Conservation (phyloP, 2,113 vertebrate species). For the Nycticorax nycticorax region DNA sequence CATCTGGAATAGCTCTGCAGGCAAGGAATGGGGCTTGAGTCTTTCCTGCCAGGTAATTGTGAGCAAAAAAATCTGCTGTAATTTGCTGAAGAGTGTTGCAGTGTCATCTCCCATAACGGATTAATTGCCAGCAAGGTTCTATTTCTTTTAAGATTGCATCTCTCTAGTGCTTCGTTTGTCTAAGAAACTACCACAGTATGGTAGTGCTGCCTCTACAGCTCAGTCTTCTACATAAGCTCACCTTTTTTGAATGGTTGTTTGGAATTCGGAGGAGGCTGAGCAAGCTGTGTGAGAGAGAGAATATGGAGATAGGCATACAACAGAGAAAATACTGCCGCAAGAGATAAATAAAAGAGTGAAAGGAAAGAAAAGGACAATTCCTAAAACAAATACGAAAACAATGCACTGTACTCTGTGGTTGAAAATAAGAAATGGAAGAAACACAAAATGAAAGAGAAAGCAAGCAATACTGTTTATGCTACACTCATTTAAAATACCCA, state of each 20-base stretch:
- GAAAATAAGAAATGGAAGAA: not conserved
- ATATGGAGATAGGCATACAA: not conserved
- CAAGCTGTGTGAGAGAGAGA: too few species aligned
- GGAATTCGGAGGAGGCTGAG: not conserved
- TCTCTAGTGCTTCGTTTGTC: not conserved
- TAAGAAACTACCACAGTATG: not conserved
- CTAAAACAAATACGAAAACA: not conserved
- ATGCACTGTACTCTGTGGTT: too few species aligned
- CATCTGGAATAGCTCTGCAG: not conserved
- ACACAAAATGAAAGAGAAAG: not conserved
- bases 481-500: not conserved
- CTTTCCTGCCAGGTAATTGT: not conserved
- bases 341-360: not conserved
- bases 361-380: not conserved
- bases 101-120: too few species aligned
- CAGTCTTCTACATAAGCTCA: not conserved
- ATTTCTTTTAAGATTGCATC: not conserved
- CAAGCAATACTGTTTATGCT: not conserved
- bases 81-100: not conserved
- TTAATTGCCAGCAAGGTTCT: not conserved
- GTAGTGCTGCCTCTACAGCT: not conserved
- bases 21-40: not conserved
- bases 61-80: not conserved
- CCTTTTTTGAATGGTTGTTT: not conserved
- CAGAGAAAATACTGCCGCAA: not conserved